phyloP scores from a whole-genome alignment of 2,888 invertebrate genomes.

The Tromatobia lineatoria region DNA sequence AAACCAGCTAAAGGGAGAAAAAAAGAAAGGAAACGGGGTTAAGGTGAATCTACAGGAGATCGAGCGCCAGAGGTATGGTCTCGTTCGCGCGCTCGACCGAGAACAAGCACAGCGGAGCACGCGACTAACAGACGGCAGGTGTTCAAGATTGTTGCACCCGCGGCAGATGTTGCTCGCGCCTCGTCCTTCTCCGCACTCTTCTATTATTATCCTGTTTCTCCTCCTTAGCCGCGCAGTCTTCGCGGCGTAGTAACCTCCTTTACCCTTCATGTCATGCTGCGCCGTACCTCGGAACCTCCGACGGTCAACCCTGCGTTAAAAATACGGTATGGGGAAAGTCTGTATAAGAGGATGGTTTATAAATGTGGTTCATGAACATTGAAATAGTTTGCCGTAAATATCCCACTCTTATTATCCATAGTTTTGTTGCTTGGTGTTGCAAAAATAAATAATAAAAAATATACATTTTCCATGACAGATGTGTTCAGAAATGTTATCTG shows the following conservation, averaged over 20 bases:
- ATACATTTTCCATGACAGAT: no score
- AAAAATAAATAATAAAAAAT: no score
- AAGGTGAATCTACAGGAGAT: conserved; percentile 26
- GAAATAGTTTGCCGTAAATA: no score
- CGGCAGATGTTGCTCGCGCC: conserved; percentile 81
- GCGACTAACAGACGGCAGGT: conserved; percentile 84
- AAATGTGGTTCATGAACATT: no score
- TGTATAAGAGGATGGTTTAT: no score
- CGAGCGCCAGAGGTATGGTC: conserved; percentile 63
- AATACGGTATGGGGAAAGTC: no score
- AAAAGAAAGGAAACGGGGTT: conserved; percentile 33
- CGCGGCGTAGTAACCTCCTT: conserved; percentile 27
- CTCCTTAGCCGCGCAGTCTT: conserved; percentile 21
- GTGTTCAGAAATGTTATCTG: no score
- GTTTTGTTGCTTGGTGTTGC: no score
- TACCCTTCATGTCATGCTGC: not conserved
- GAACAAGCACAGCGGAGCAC: conserved; percentile 76
- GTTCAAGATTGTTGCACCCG: conserved; percentile 83
- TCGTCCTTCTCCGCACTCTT: conserved; percentile 45
- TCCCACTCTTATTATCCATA: no score
- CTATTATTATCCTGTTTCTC: conserved; percentile 47
- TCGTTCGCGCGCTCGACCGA: conserved; percentile 63
- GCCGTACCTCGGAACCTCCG: not conserved
- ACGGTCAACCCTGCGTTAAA: not conserved
- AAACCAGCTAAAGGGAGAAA: conserved; percentile 5